A percentile compares a stretch with the other conserved stretches of the same genome.
Conservation (phyloP, 2,888 invertebrate species). For the Xanthorhoe designata region DNA sequence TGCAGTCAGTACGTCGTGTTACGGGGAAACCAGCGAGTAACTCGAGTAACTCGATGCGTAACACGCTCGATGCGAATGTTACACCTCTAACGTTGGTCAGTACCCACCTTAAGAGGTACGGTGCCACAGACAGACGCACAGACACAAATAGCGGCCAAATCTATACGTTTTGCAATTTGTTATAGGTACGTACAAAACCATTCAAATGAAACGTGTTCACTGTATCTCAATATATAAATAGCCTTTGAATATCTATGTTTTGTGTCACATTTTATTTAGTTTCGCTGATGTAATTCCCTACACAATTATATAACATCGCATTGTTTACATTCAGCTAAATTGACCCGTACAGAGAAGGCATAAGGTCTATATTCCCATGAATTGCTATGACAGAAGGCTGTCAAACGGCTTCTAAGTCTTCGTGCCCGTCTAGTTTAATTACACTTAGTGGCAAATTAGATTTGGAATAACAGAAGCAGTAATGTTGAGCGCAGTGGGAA, state of each 20-base stretch:
- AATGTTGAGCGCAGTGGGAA: slow-evolving; percentile 42
- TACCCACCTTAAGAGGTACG: too few relatives aligned
- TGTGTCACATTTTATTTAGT: background rate
- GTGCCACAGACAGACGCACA: too few relatives aligned
- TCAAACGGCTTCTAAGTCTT: slow-evolving; percentile 7
- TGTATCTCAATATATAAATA: background rate
- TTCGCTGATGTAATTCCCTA: background rate
- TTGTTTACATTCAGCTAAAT: background rate
- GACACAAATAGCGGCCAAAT: too few relatives aligned
- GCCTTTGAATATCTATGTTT: background rate
- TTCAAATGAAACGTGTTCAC: background rate
- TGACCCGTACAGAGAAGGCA: background rate
- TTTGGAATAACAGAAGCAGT: slow-evolving; percentile 39
- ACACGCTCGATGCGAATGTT: too few relatives aligned
- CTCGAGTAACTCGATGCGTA: too few relatives aligned
- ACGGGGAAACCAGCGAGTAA: too few relatives aligned
- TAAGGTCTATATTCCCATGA: slow-evolving; percentile 2
- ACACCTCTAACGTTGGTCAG: too few relatives aligned
- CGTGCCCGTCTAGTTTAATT: slow-evolving; percentile 36
- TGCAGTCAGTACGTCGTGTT: too few relatives aligned
- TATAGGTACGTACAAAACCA: background rate
- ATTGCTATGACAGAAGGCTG: background rate
- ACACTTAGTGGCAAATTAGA: slow-evolving; percentile 44
- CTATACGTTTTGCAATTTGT: too few relatives aligned
- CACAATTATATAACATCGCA: background rate